A percentile compares a stretch with the other conserved stretches of the same genome.
Evolutionary conservation across 1,140 invertebrate species (phyloP).

Genomic region (Halyomorpha halys): DNA sequence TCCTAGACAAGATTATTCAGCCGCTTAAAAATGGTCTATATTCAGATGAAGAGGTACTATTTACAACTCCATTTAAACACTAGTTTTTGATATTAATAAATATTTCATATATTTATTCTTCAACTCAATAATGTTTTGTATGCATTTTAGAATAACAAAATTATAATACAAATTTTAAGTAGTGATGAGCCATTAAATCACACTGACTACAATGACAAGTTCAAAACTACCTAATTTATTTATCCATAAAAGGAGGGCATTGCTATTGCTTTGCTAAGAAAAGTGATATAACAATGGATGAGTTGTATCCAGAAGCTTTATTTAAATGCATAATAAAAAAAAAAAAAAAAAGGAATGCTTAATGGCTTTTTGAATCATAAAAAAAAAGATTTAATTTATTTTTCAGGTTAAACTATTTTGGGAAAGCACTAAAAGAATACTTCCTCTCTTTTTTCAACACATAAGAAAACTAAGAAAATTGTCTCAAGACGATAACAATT

Average conservation of each 20-base stretch:
- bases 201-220: too few species aligned
- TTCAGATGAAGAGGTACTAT: conserved; percentile 49
- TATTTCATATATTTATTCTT: background rate
- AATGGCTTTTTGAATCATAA: too few species aligned
- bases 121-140: too few species aligned
- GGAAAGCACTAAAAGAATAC: conserved; percentile 59
- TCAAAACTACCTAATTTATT: too few species aligned
- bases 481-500: conserved; percentile 53
- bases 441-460: conserved; percentile 62
- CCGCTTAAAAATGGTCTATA: conserved; percentile 50
- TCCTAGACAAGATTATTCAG: conserved; percentile 52
- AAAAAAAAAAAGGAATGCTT: background rate
- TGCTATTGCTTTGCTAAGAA: too few species aligned
- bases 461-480: conserved; percentile 63
- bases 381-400: too few species aligned
- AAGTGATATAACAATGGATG: too few species aligned
- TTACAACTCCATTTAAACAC: background rate
- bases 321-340: background rate
- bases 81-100: background rate
- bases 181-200: too few species aligned
- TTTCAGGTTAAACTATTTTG: conserved; percentile 55
- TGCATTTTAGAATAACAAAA: too few species aligned
- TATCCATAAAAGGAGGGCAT: too few species aligned
- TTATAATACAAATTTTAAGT: too few species aligned
- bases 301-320: too few species aligned